Conservation (phyloP, 2,888 invertebrate species). For the Elaeidobius kamerunicus region DNA sequence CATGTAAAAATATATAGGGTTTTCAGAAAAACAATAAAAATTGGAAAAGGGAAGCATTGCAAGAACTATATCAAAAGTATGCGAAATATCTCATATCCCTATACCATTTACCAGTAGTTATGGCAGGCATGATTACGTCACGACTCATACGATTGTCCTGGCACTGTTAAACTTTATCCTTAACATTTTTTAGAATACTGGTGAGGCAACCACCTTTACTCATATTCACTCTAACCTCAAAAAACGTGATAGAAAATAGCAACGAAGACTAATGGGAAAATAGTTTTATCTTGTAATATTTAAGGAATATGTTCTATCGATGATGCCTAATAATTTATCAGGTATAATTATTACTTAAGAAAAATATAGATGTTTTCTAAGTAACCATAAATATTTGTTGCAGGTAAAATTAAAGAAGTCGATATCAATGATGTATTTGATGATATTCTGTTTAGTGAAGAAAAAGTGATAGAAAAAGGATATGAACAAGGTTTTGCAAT, state of each 20-base stretch:
- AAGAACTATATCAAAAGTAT: too few species aligned
- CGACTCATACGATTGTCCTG: background rate
- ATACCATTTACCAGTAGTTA: too few species aligned
- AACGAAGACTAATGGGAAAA: background rate
- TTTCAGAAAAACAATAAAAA: too few species aligned
- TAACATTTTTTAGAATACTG: too few species aligned
- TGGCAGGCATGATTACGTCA: too few species aligned
- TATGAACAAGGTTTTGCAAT: slow-evolving; percentile 66
- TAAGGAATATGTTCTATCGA: slow-evolving; percentile 1
- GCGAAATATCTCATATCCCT: too few species aligned
- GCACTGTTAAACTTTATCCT: background rate
- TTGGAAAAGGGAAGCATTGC: too few species aligned
- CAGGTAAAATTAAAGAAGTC: slow-evolving; percentile 42
- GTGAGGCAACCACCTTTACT: too few species aligned
- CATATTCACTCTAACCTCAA: too few species aligned
- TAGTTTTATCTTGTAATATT: background rate
- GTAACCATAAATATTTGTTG: background rate
- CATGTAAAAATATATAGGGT: too few species aligned
- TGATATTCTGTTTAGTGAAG: slow-evolving; percentile 67
- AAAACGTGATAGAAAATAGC: background rate
- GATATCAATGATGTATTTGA: slow-evolving; percentile 76
- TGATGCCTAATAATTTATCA: slow-evolving; percentile 20
- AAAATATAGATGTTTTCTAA: background rate
- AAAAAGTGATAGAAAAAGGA: slow-evolving; percentile 59
- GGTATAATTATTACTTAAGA: slow-evolving; percentile 3